Percentiles rank a stretch among this genome's conserved stretches.
phyloP scores from a whole-genome alignment of 2,113 vertebrate species.

The Cyanoliseus patagonus region DNA sequence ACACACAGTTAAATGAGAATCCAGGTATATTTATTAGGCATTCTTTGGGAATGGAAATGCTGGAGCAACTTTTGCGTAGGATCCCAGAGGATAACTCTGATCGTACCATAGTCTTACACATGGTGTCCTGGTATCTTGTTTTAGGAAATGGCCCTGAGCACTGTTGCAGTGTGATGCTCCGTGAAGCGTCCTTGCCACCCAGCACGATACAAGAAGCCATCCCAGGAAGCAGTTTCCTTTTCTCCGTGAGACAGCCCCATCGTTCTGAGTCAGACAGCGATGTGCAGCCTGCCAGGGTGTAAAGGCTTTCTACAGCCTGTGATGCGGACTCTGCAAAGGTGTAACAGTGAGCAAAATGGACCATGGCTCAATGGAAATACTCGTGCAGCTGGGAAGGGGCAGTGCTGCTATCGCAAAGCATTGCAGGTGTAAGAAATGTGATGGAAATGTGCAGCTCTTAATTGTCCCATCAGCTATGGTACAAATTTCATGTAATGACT shows the following conservation, averaged over 20 bases:
- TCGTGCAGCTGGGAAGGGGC: neutral
- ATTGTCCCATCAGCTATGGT: neutral
- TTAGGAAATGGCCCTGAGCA: neutral
- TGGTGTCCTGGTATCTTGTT: neutral
- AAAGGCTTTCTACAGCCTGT: neutral
- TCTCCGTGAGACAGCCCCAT: accelerated
- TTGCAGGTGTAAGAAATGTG: accelerated
- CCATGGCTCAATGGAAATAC: neutral
- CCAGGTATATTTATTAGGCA: accelerated
- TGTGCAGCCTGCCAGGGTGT: neutral
- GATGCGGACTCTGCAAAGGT: accelerated
- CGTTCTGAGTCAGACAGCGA: accelerated
- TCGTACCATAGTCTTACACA: neutral
- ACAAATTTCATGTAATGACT: neutral
- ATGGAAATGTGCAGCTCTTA: neutral
- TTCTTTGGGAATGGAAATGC: neutral
- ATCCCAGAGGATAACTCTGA: neutral
- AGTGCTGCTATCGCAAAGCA: accelerated
- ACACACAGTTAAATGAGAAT: accelerated
- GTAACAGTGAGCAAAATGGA: neutral
- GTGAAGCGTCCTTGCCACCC: neutral
- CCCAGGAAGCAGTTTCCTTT: neutral
- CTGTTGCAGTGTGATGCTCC: too few relatives aligned
- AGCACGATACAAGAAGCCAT: neutral
- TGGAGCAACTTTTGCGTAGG: too few relatives aligned